Conservation (phyloP, 2,113 vertebrate genomes). For the Carlito syrichta region DNA sequence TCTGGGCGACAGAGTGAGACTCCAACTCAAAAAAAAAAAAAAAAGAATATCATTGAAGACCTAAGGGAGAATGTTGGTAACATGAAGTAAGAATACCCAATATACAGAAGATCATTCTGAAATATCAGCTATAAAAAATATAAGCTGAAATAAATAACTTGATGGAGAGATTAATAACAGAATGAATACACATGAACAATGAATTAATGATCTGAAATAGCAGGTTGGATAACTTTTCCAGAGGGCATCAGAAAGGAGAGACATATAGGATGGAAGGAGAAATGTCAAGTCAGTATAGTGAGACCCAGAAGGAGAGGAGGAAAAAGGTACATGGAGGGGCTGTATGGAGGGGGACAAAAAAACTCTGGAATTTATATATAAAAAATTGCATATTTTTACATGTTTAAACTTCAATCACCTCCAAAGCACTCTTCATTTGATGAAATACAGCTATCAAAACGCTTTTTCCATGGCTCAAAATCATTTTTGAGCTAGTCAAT, state of each 20-base stretch:
- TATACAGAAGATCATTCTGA: not conserved
- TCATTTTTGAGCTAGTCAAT: too few species aligned
- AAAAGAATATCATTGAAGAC: not conserved
- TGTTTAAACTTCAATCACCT: too few species aligned
- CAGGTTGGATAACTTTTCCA: not conserved
- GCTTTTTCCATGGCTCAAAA: too few species aligned
- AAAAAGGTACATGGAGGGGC: not conserved
- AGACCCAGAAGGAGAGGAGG: not conserved
- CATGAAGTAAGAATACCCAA: not conserved
- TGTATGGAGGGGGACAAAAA: too few species aligned
- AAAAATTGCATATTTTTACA: too few species aligned
- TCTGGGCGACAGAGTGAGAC: too few species aligned
- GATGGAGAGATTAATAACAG: not conserved
- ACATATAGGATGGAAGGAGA: not conserved
- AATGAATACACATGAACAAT: not conserved
- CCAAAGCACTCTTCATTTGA: too few species aligned
- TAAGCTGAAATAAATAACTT: not conserved
- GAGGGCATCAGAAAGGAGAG: not conserved
- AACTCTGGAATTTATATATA: too few species aligned
- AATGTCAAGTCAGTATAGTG: not conserved
- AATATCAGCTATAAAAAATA: conserved; percentile 6
- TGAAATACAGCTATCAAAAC: too few species aligned
- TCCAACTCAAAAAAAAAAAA: too few species aligned
- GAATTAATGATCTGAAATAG: not conserved
- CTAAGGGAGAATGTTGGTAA: not conserved